Evolutionary conservation across 1,140 invertebrate genomes (phyloP).

Genomic region (Cydia amplana): DNA sequence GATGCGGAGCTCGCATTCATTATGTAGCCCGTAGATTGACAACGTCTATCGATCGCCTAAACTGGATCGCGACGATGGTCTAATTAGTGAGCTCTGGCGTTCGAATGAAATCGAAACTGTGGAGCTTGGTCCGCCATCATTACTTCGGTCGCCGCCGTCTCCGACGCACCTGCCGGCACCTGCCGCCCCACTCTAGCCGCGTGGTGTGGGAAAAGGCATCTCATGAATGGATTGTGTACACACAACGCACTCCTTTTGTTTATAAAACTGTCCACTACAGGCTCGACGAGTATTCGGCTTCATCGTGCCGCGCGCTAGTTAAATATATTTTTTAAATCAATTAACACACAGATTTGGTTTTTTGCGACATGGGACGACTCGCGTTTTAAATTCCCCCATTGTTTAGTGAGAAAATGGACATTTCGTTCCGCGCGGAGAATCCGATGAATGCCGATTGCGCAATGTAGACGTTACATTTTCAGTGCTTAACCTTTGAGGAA

Average conservation of each 20-base stretch:
- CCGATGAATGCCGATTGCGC: constrained; percentile 53
- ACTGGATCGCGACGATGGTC: constrained; percentile 46
- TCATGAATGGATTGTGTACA: constrained; percentile 71
- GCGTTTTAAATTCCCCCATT: constrained; percentile 56
- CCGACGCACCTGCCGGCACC: constrained; percentile 38
- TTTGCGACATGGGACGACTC: constrained; percentile 44
- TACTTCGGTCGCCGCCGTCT: constrained; percentile 54
- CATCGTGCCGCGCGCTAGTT: constrained; percentile 51
- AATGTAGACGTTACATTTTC: constrained; percentile 47
- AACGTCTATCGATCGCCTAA: constrained; percentile 47
- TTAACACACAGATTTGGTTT: constrained; percentile 33
- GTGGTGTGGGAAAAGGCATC: constrained; percentile 73
- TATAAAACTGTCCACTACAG: constrained; percentile 77
- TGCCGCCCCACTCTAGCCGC: constrained; percentile 42
- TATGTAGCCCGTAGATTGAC: constrained; percentile 47
- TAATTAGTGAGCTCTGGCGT: constrained; percentile 49
- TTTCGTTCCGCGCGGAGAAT: constrained; percentile 54
- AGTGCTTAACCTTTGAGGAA: constrained; percentile 45
- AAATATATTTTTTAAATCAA: constrained; percentile 51
- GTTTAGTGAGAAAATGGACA: constrained; percentile 53
- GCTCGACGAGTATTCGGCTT: constrained; percentile 55
- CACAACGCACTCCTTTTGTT: constrained; percentile 70
- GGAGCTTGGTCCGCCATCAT: constrained; percentile 47
- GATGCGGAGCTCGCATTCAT: constrained; percentile 56
- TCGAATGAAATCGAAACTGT: constrained; percentile 53